phyloP scores from a whole-genome alignment of 2,888 invertebrate genomes.

The Oscheius sp. region DNA sequence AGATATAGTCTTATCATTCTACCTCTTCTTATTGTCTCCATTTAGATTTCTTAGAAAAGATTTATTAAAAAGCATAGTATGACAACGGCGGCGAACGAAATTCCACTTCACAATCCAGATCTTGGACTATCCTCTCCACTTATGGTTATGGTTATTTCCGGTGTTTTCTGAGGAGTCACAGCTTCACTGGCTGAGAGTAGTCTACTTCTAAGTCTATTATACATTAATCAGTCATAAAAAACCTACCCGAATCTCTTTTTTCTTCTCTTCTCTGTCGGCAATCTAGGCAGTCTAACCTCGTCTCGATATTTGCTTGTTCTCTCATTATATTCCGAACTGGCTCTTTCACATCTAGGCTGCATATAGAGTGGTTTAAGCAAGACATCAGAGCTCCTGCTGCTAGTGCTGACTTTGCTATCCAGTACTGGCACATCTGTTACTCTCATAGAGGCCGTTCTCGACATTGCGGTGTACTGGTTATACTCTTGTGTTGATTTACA shows the following conservation, averaged over 20 bases:
- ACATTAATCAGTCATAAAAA: background rate
- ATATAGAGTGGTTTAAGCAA: slow-evolving; percentile 52
- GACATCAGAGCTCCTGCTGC: slow-evolving; percentile 50
- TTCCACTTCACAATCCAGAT: background rate
- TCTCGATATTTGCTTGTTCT: slow-evolving; percentile 39
- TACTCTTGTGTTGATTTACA: slow-evolving; percentile 53
- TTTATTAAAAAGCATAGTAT: slow-evolving; percentile 2
- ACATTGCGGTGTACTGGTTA: slow-evolving; percentile 54
- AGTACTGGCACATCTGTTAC: slow-evolving; percentile 31
- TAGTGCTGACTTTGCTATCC: slow-evolving; percentile 13
- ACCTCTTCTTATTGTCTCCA: too few relatives aligned
- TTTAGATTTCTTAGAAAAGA: too few relatives aligned
- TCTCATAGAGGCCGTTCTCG: slow-evolving; percentile 57
- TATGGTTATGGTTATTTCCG: slow-evolving; percentile 31
- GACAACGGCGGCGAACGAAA: background rate
- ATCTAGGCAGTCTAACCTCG: slow-evolving; percentile 16
- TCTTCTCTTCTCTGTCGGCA: slow-evolving; percentile 26
- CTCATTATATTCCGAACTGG: slow-evolving; percentile 55
- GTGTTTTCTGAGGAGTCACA: slow-evolving; percentile 21
- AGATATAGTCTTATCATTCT: too few relatives aligned
- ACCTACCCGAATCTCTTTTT: slow-evolving; percentile 26
- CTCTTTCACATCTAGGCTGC: slow-evolving; percentile 44
- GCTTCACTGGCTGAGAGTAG: slow-evolving; percentile 17
- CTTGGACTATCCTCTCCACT: slow-evolving; percentile 18
- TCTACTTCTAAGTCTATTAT: background rate